Base-by-base conservation (phyloP, 1,140 invertebrate genomes). In the Oppia nitens region DNA sequence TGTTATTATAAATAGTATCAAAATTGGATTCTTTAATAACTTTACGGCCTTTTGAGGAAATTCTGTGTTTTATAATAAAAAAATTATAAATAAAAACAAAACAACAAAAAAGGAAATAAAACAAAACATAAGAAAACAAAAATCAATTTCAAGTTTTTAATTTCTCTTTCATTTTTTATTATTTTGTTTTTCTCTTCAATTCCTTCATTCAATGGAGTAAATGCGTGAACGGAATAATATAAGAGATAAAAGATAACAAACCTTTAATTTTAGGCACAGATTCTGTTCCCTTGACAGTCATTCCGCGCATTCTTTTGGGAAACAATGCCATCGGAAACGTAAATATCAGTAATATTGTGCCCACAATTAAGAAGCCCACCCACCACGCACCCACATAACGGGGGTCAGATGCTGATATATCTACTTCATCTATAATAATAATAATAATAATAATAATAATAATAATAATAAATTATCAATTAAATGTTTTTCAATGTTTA, bases 1-100 rank as follows among this genome's bases (percentile, higher is more conserved):
- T 0, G 81, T 77, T 0, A 83, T 68, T 57, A 80, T 81, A 63
- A 83, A 82, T 65, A 77, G 80, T 73, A 83, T 80, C 25, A 83
- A 72, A 0, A 81, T 78, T 17, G 72, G 77, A 63, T 85, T 85
- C 4, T 71, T 77, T 6, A 84, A 64, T 40, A 52, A 48, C 24
- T 56, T 29, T 3, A 62, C 55, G 11, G 61, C 56, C 2, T 57
- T 21, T 17, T 23, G 12, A 26, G 55, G 55, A 29, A 81, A 81
- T 83, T n/a, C 9, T 40, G 3, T 20, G 47, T n/a, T 47, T 2
- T n/a, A n/a, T n/a, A 47, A 47, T 47, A 17, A 2, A 47, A 47
- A n/a, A 3, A 47, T 47, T 47, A 47, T 2, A 9, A n/a, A 17
- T 1, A 47, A 2, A n/a, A n/a, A 17, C 17, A 47, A 2, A 21